Conservation (phyloP, 2,888 invertebrate genomes). For the Euzophera pinguis region DNA sequence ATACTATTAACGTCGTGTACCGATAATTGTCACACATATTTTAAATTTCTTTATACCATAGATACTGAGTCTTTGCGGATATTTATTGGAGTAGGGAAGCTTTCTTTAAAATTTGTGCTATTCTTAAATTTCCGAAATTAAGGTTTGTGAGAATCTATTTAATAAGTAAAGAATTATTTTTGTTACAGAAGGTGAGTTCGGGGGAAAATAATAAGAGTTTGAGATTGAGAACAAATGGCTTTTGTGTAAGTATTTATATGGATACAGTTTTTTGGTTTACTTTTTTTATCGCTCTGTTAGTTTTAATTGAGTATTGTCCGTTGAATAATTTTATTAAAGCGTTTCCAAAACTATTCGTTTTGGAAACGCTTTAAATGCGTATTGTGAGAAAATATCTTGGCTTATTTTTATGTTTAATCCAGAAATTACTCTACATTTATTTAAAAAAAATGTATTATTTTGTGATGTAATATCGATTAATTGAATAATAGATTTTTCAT, state of each 20-base stretch:
- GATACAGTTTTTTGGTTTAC: not conserved
- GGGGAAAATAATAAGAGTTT: slow-evolving; percentile 6
- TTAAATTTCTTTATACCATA: slow-evolving; percentile 61
- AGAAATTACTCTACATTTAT: no score
- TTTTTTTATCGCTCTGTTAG: not conserved
- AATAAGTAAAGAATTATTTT: slow-evolving; percentile 36
- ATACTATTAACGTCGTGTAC: slow-evolving; percentile 77
- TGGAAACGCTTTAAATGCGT: not conserved
- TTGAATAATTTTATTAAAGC: not conserved
- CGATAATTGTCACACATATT: slow-evolving; percentile 81
- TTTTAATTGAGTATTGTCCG: slow-evolving; percentile 3
- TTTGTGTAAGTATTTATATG: slow-evolving; percentile 18
- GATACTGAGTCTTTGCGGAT: slow-evolving; percentile 29
- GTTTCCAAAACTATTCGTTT: not conserved
- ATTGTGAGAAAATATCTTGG: not conserved
- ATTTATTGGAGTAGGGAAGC: slow-evolving; percentile 38
- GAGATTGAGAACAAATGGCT: slow-evolving; percentile 5
- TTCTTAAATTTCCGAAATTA: slow-evolving; percentile 31
- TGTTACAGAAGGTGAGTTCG: slow-evolving; percentile 76
- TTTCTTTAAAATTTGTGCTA: slow-evolving; percentile 41
- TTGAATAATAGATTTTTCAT: no score
- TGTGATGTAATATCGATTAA: no score
- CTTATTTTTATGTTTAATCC: no score
- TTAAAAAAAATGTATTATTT: no score
- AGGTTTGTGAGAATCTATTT: slow-evolving; percentile 45